phyloP scores from a whole-genome alignment of 2,888 invertebrate genomes.

The Serrognathus titanus region DNA sequence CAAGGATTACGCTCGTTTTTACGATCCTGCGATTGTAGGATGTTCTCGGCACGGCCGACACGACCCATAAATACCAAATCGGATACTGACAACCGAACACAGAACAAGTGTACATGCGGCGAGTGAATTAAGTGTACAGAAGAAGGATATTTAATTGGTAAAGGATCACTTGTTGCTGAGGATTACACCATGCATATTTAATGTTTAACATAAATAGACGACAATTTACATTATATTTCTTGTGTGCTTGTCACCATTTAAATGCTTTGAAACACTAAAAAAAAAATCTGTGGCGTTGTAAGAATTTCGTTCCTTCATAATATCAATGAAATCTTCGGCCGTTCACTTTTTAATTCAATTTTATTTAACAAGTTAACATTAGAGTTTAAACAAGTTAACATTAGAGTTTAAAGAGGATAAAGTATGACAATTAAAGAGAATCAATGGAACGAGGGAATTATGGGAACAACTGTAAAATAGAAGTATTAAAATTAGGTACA shows the following conservation, averaged over 20 bases:
- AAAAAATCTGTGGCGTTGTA: too few species aligned
- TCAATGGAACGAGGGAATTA: too few species aligned
- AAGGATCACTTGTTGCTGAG: conserved; percentile 14
- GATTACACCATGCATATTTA: conserved; percentile 19
- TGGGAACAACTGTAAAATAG: too few species aligned
- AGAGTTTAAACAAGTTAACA: too few species aligned
- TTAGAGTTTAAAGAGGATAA: too few species aligned
- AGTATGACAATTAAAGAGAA: too few species aligned
- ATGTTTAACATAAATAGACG: conserved; percentile 18
- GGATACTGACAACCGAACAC: conserved; percentile 24
- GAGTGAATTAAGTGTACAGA: conserved; percentile 21
- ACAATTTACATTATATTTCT: conserved; percentile 9
- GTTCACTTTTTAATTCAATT: too few species aligned
- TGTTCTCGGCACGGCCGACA: conserved; percentile 22
- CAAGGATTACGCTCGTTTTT: conserved; percentile 15
- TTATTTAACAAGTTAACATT: too few species aligned
- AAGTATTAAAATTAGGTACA: too few species aligned
- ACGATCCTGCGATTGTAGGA: conserved; percentile 24
- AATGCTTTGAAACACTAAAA: too few species aligned
- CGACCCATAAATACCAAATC: conserved; percentile 23
- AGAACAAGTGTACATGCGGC: conserved; percentile 20
- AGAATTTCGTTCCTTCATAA: too few species aligned
- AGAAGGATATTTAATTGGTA: conserved; percentile 19
- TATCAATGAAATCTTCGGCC: too few species aligned
- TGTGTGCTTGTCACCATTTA: neutral